A percentile compares a stretch with the other conserved stretches of the same genome.
Conservation (phyloP, 1,140 invertebrate genomes). For the Saxidomus purpurata region DNA sequence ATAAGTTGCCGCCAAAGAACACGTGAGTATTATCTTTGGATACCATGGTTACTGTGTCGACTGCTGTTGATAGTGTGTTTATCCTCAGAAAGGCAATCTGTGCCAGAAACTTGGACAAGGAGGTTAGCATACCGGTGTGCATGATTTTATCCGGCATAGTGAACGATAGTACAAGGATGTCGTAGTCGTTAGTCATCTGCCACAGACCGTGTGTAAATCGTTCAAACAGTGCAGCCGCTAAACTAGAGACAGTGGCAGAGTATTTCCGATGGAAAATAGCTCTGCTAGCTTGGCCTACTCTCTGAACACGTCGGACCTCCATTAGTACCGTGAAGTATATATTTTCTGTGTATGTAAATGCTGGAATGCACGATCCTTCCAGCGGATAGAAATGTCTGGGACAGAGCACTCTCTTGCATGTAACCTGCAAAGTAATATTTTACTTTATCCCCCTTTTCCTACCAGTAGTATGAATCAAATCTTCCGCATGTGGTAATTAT, state of each 20-base stretch:
- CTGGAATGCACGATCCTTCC: background rate
- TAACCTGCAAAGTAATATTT: background rate
- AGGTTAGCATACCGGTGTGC: background rate
- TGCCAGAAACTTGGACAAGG: background rate
- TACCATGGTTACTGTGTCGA: background rate
- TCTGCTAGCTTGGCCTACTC: background rate
- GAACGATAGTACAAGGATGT: background rate
- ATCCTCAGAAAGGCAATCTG: background rate
- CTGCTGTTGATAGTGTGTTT: background rate
- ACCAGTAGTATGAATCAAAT: no score
- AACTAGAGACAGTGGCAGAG: background rate
- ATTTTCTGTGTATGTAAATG: background rate
- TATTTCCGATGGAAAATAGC: background rate
- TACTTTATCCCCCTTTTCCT: no score
- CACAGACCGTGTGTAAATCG: background rate
- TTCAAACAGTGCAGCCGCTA: background rate
- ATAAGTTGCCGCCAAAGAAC: background rate
- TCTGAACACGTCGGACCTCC: background rate
- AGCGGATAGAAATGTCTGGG: background rate
- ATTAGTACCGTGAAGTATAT: background rate
- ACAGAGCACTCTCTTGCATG: background rate
- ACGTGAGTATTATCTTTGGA: background rate
- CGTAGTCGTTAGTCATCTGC: background rate
- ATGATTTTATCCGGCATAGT: background rate
- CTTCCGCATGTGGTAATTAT: no score